Conservation (phyloP, 2,113 vertebrate genomes). For the Crypturellus undulatus region DNA sequence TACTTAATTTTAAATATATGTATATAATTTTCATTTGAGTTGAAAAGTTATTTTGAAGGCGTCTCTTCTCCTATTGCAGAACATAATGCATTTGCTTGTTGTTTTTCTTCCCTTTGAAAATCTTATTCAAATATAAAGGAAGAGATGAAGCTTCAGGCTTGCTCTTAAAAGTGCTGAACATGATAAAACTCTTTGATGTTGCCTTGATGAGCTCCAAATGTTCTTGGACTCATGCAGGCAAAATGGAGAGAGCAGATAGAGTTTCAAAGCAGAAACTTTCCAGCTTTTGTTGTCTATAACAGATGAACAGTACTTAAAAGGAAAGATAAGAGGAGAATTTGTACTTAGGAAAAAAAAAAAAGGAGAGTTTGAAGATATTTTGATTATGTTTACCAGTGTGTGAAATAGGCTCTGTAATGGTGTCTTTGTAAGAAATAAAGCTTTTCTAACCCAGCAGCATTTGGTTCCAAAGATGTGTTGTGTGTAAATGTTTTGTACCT, state of each 20-base stretch:
- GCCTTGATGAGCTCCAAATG: conserved; percentile 48
- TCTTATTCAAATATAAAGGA: not conserved
- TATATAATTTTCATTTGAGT: conserved; percentile 8
- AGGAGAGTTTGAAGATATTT: not conserved
- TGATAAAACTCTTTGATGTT: conserved; percentile 63
- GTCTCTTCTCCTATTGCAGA: not conserved
- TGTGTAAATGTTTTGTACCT: not conserved
- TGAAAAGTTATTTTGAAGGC: not conserved
- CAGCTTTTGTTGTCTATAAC: not conserved
- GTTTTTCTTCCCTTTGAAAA: conserved; percentile 30
- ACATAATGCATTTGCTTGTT: not conserved
- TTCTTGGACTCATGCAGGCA: conserved; percentile 21
- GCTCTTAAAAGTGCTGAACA: not conserved
- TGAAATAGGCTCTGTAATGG: not conserved
- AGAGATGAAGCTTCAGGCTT: not conserved
- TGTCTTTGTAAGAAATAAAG: not conserved
- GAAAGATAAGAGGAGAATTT: not conserved
- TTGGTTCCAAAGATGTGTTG: not conserved
- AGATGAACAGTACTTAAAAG: not conserved
- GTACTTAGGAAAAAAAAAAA: not conserved
- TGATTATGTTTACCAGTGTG: not conserved
- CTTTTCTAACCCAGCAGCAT: not conserved
- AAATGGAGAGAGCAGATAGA: not conserved
- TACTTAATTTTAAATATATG: not conserved
- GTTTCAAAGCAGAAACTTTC: conserved; percentile 66